Evolutionary conservation across 2,113 vertebrate species (phyloP).

Genomic region (Ailurus styani): DNA sequence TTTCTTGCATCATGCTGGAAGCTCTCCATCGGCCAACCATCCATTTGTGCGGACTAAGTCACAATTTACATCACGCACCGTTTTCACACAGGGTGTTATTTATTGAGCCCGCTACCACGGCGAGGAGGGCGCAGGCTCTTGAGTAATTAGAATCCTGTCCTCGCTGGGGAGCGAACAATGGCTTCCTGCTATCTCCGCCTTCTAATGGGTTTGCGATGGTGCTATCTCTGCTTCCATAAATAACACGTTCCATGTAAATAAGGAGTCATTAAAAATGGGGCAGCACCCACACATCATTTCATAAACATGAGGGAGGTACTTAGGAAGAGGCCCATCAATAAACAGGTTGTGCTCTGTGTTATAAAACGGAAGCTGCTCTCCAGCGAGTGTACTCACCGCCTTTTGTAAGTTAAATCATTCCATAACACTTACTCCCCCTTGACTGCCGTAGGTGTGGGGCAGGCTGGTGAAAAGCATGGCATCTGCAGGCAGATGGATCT

Average conservation of each 20-base stretch:
- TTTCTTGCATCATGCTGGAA: conserved; percentile 71
- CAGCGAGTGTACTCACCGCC: accelerated
- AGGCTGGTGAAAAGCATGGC: accelerated
- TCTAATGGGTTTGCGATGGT: conserved; percentile 16
- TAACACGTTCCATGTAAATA: conserved; percentile 8
- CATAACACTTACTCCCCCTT: accelerated
- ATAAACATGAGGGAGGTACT: conserved; percentile 21
- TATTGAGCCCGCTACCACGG: neutral
- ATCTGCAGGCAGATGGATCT: neutral
- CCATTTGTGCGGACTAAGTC: conserved; percentile 56
- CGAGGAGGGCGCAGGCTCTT: neutral
- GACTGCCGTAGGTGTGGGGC: accelerated
- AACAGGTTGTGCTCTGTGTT: neutral
- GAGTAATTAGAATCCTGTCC: conserved; percentile 41
- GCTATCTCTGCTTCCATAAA: conserved; percentile 30
- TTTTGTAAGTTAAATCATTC: neutral
- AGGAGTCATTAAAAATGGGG: conserved; percentile 28
- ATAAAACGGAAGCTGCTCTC: neutral
- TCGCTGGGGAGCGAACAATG: neutral
- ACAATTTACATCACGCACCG: conserved; percentile 42
- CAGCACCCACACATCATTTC: neutral
- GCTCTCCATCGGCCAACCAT: conserved; percentile 66
- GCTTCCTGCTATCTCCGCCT: neutral
- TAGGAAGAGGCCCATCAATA: neutral
- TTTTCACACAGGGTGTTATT: conserved; percentile 53